Percentiles rank a stretch among this genome's conserved stretches.
Evolutionary conservation across 2,888 invertebrate genomes (phyloP).

Genomic region (Taphrorychus bicolor): DNA sequence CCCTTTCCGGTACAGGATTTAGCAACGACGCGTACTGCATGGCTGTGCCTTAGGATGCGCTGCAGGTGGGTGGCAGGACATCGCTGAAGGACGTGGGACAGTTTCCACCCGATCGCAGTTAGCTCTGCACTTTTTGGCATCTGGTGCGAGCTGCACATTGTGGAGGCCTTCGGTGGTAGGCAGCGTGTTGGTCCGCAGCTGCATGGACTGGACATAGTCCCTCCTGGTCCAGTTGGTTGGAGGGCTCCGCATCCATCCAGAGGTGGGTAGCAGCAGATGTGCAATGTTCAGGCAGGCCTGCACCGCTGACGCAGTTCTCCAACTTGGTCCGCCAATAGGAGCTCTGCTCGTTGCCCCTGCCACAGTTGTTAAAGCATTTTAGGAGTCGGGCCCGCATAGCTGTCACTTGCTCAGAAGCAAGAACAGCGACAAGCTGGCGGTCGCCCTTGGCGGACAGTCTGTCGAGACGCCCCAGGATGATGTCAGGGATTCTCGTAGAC

Average conservation of each 20-base stretch:
- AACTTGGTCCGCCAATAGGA: neutral
- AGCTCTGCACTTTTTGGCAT: neutral
- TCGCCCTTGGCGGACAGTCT: neutral
- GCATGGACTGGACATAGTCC: slow-evolving; percentile 30
- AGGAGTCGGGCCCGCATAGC: neutral
- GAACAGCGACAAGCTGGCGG: neutral
- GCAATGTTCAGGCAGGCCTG: slow-evolving; percentile 4
- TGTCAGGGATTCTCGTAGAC: slow-evolving; percentile 14
- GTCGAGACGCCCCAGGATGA: slow-evolving; percentile 4
- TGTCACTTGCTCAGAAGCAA: neutral
- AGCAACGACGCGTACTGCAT: slow-evolving; percentile 17
- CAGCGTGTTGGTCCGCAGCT: slow-evolving; percentile 34
- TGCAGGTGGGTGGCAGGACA: slow-evolving; percentile 31
- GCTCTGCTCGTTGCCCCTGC: neutral
- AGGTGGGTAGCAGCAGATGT: neutral
- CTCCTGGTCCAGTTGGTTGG: slow-evolving; percentile 25
- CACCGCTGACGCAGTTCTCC: slow-evolving; percentile 9
- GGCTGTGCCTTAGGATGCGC: slow-evolving; percentile 30
- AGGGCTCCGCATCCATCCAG: slow-evolving; percentile 13
- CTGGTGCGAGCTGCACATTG: slow-evolving; percentile 9
- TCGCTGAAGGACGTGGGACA: slow-evolving; percentile 35
- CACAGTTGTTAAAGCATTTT: neutral
- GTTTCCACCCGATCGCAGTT: slow-evolving; percentile 16
- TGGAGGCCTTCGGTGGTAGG: slow-evolving; percentile 26
- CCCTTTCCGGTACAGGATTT: neutral